These are phyloP conservation scores for Sorex araneus DNA, from an alignment of 2,113 vertebrate species.

Conservation along the genomic window DNA sequence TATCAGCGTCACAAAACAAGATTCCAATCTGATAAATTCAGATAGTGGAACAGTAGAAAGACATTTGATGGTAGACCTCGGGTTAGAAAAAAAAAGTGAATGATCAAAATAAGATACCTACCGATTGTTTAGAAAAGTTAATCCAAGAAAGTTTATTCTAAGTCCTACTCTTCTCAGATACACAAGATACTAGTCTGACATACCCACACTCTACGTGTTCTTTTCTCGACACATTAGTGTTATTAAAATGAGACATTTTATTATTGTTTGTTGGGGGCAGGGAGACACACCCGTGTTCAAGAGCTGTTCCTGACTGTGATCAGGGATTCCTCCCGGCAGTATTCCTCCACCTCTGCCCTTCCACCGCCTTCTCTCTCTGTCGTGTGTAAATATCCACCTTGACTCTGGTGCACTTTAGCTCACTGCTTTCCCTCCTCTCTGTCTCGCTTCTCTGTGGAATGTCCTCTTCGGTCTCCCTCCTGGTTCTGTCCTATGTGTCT, in stretches of 20 bases:
- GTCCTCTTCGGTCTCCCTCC: neutral
- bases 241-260: conserved; percentile 38
- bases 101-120: neutral
- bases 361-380: neutral
- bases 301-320: too few relatives aligned
- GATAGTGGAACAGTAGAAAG: neutral
- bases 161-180: conserved; percentile 13
- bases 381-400: neutral
- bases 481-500: neutral
- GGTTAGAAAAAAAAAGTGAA: neutral
- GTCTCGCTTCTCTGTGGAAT: neutral
- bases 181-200: conserved; percentile 4
- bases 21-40: conserved; percentile 2
- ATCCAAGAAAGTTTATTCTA: neutral
- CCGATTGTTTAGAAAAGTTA: neutral
- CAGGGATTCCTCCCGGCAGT: too few relatives aligned
- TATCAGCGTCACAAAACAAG: conserved; percentile 29
- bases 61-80: neutral
- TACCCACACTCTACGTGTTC: neutral
- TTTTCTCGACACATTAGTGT: neutral
- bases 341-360: neutral
- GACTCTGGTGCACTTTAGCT: neutral
- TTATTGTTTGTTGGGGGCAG: neutral
- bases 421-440: neutral
- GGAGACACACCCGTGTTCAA: too few relatives aligned